Base-by-base conservation (phyloP, 2,888 invertebrate species). In the Girardia tigrina region DNA sequence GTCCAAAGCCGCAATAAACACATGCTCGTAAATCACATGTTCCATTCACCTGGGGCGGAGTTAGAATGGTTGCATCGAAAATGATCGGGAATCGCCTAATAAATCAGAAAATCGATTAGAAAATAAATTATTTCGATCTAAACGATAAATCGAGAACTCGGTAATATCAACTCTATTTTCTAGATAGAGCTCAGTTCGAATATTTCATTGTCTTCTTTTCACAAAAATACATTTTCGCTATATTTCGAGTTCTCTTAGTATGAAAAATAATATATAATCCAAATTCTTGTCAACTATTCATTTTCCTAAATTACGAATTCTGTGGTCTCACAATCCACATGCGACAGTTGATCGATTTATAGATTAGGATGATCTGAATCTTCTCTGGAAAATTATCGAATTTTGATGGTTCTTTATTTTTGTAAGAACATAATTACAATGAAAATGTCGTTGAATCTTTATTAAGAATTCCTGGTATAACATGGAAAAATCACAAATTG, bases 311-410 rank as follows among this genome's bases (percentile, higher is more conserved):
- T 86, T 98, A 78, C 90, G 92, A 79, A 86, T 97, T 8, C 90
- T 97, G 36, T 97, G 97, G 97, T 94, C 94, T 14, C 92, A 93
- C 0, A 92, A 91, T 83, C 94, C 97, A 0, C 91, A 92, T 83
- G 94, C 94, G 42, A 92, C 94, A 0, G 93, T 94, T 0, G 94
- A 97, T 84, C 86, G 95, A 71, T 95, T 97, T 85, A 91, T 93
- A 82, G 93, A 87, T 90, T 90, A 84, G 20, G 75, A 36, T n/a
- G 28, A 23, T 29, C 72, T 29, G 77, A 77, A 70, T 69, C 77
- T 0, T 26, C 74, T 71, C 20, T 36, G 20, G 75, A 75, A 4
- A 75, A 70, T 72, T 29, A 6, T 71, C 16, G 4, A 26, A 71
- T 26, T 4, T n/a, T 6, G 28, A 29, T 6, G 73, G 73, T n/a